phyloP scores from a whole-genome alignment of 2,888 invertebrate genomes.

The Phyllotreta cruciferae region DNA sequence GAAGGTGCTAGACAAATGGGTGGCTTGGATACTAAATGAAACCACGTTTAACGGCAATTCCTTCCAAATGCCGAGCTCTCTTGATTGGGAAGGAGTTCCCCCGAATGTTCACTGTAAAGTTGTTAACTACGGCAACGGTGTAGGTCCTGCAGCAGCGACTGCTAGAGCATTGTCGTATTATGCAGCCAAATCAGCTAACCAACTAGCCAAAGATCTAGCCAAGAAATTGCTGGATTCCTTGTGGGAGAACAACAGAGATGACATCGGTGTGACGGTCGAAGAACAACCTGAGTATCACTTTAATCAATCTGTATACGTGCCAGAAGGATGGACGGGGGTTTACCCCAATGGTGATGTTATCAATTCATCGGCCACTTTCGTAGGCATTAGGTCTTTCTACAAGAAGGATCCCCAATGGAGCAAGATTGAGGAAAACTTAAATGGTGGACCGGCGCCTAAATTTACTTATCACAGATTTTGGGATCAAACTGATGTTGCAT shows the following conservation, averaged over 20 bases:
- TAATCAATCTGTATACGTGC: constrained; percentile 40
- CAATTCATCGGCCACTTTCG: constrained; percentile 42
- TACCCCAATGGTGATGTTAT: constrained; percentile 46
- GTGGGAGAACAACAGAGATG: constrained; percentile 36
- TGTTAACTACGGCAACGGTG: constrained; percentile 33
- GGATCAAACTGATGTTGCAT: constrained; percentile 45
- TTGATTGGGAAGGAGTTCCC: constrained; percentile 40
- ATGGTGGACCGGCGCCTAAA: constrained; percentile 41
- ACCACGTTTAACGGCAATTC: constrained; percentile 32
- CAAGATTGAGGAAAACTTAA: constrained; percentile 41
- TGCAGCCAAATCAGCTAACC: constrained; percentile 42
- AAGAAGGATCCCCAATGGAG: constrained; percentile 43
- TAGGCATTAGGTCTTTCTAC: constrained; percentile 43
- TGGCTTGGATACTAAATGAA: constrained; percentile 38
- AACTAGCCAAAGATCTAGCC: constrained; percentile 37
- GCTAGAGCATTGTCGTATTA: constrained; percentile 44
- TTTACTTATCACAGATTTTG: constrained; percentile 47
- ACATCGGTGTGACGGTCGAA: constrained; percentile 36
- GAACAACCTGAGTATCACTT: constrained; percentile 36
- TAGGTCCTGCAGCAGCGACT: constrained; percentile 42
- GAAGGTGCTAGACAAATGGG: constrained; percentile 43
- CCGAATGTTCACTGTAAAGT: constrained; percentile 38
- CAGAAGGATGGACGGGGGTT: constrained; percentile 42
- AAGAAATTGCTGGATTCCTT: constrained; percentile 42
- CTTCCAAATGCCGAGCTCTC: constrained; percentile 34